A percentile compares a stretch with the other conserved stretches of the same genome.
Conservation (phyloP, 2,888 invertebrate genomes). For the Acleris cristana region DNA sequence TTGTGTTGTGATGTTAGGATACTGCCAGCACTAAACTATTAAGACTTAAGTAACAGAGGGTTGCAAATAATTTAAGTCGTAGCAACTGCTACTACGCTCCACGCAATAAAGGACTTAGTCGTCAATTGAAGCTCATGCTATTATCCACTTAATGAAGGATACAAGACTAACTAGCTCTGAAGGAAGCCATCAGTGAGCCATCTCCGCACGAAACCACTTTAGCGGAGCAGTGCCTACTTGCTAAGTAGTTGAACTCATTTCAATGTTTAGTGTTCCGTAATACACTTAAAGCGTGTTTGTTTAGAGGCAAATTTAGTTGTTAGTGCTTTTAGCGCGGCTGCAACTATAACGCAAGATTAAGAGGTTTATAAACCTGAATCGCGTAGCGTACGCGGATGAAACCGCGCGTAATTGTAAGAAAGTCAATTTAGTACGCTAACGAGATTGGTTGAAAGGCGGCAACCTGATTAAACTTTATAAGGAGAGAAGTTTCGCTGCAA, state of each 20-base stretch:
- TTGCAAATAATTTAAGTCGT: conserved; percentile 52
- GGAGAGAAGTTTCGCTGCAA: conserved; percentile 53
- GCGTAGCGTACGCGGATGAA: conserved; percentile 57
- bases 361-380: conserved; percentile 65
- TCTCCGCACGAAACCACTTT: conserved; percentile 64
- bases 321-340: conserved; percentile 62
- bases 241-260: conserved; percentile 68
- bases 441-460: conserved; percentile 71
- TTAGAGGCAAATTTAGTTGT: conserved; percentile 70
- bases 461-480: conserved; percentile 73
- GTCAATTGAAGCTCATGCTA: conserved; percentile 59
- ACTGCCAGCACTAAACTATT: not conserved
- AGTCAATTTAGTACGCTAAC: conserved; percentile 74
- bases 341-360: conserved; percentile 62
- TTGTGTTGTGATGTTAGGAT: not conserved
- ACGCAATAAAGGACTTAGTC: conserved; percentile 49
- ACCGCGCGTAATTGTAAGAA: conserved; percentile 63
- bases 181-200: conserved; percentile 66
- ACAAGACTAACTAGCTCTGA: conserved; percentile 65
- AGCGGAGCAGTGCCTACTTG: conserved; percentile 59
- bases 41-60: not conserved
- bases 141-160: conserved; percentile 67
- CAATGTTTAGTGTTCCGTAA: conserved; percentile 63
- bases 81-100: conserved; percentile 37
- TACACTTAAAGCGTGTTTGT: conserved; percentile 66